Percentiles rank a stretch among this genome's conserved stretches.
Conservation (phyloP, 1,140 invertebrate species). For the Ooceraea biroi region DNA sequence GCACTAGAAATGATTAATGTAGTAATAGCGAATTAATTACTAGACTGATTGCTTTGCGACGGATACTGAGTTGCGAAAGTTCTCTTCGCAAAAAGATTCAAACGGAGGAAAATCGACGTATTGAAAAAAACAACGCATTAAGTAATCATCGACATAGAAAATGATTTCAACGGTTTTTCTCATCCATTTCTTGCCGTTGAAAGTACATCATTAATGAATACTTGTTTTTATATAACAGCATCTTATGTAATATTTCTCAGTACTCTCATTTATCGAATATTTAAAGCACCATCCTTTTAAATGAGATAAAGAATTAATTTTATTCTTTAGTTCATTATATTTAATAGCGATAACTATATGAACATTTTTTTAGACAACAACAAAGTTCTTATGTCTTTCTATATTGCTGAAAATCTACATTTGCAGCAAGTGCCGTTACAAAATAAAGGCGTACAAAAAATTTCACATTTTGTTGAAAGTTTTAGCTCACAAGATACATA, state of each 20-base stretch:
- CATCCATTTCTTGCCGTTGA: slow-evolving; percentile 1
- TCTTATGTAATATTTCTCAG: slow-evolving; percentile 14
- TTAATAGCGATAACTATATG: no score
- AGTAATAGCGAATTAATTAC: slow-evolving; percentile 55
- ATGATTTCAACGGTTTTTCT: background rate
- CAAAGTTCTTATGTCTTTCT: no score
- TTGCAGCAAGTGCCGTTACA: slow-evolving; percentile 2
- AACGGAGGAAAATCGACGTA: slow-evolving; percentile 24
- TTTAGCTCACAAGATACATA: background rate
- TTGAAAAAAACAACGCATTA: background rate
- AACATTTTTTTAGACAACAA: no score
- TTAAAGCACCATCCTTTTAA: background rate
- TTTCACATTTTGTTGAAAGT: slow-evolving; percentile 37
- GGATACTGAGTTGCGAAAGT: slow-evolving; percentile 29
- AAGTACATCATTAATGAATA: slow-evolving; percentile 28
- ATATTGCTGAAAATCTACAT: background rate
- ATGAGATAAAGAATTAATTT: background rate
- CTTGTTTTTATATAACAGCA: slow-evolving; percentile 28
- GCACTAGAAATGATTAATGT: slow-evolving; percentile 86
- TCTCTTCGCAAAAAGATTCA: slow-evolving; percentile 27
- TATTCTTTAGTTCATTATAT: background rate
- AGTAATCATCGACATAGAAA: slow-evolving; percentile 7
- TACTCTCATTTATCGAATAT: slow-evolving; percentile 13
- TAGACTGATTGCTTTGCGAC: background rate
- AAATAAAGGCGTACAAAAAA: background rate